Conservation (phyloP, 2,888 invertebrate species). For the Eudasyphora cyanicolor region DNA sequence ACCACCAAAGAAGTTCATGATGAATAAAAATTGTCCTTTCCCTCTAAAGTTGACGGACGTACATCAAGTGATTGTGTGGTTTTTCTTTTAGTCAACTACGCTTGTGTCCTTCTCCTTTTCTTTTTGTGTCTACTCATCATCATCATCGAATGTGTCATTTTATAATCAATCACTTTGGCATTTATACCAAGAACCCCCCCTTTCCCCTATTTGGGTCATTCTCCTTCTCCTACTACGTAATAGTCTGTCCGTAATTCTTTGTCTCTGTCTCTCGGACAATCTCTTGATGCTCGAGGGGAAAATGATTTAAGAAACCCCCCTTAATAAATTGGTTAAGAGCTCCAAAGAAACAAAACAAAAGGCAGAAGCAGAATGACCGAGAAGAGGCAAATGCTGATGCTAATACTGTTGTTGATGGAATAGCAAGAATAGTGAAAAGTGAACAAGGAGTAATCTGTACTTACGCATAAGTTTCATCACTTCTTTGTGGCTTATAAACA, state of each 20-base stretch:
- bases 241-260: too few relatives aligned
- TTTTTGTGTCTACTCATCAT: constrained; percentile 12
- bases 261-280: background rate
- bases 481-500: constrained; percentile 90
- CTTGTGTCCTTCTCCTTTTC: constrained; percentile 18
- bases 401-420: constrained; percentile 1
- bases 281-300: background rate
- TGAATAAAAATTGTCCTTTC: too few relatives aligned
- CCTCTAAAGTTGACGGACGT: too few relatives aligned
- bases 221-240: background rate
- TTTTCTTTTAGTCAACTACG: background rate
- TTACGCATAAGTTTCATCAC: constrained; percentile 90
- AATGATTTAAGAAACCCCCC: constrained; percentile 25
- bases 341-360: background rate
- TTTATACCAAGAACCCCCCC: background rate
- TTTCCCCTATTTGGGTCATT: too few relatives aligned
- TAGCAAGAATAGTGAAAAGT: constrained; percentile 15
- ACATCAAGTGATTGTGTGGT: too few relatives aligned
- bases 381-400: background rate
- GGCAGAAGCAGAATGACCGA: background rate
- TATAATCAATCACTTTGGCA: constrained; percentile 58
- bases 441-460: constrained; percentile 73
- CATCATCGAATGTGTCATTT: constrained; percentile 52
- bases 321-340: constrained; percentile 56
- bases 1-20: too few relatives aligned